Conservation (phyloP, 2,888 invertebrate genomes). For the Scaptomyza caliginosa region DNA sequence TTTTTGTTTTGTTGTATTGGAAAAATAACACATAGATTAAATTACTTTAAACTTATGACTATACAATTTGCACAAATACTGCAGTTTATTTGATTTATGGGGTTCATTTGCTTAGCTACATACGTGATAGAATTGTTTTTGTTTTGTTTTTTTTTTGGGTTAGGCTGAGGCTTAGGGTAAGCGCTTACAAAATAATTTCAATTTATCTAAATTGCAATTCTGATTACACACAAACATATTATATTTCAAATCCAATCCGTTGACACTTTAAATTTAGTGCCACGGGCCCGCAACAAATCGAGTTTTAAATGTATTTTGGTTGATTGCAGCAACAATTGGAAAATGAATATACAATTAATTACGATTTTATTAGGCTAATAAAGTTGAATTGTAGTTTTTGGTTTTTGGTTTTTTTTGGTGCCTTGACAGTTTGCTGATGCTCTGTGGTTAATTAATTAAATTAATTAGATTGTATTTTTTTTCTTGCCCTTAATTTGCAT, state of each 20-base stretch:
- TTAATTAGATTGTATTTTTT: constrained; percentile 28
- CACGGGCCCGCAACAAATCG: constrained; percentile 3
- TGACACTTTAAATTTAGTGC: constrained; percentile 27
- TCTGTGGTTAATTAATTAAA: constrained; percentile 44
- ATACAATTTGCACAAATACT: constrained; percentile 46
- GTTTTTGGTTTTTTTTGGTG: neutral
- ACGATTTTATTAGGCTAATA: constrained; percentile 34
- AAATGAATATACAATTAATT: constrained; percentile 40
- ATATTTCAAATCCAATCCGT: constrained; percentile 30
- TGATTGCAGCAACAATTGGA: constrained; percentile 14
- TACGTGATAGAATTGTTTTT: constrained; percentile 40
- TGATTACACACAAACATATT: constrained; percentile 5
- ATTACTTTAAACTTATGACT: constrained; percentile 26
- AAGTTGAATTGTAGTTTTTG: constrained; percentile 22
- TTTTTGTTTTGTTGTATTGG: constrained; percentile 22
- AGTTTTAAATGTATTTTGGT: constrained; percentile 10
- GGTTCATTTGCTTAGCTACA: constrained; percentile 69
- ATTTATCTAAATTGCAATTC: constrained; percentile 73
- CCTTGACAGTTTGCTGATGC: neutral
- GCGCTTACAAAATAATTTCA: constrained; percentile 54
- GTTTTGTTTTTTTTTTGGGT: too few relatives aligned
- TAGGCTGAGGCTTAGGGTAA: constrained; percentile 27
- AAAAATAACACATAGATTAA: constrained; percentile 11
- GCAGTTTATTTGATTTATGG: constrained; percentile 33
- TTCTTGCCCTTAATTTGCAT: constrained; percentile 27